Evolutionary conservation across 2,113 vertebrate genomes (phyloP).

Genomic region (Rhynchopsitta pachyrhyncha): DNA sequence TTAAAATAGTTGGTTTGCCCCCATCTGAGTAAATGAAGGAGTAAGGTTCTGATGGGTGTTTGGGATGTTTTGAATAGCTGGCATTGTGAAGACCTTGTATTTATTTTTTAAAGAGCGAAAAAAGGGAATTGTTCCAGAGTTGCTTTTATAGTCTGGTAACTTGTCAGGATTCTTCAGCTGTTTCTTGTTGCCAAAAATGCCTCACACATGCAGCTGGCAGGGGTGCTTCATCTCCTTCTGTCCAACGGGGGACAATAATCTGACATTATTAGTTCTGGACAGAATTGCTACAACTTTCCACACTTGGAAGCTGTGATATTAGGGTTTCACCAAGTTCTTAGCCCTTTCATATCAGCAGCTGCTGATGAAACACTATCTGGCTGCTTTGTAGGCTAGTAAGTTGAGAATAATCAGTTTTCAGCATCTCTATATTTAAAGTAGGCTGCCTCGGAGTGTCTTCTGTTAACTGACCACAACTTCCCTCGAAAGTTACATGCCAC

Average conservation of each 20-base stretch:
- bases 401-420: constrained; percentile 34
- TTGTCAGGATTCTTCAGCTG: neutral
- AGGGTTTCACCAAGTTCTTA: neutral
- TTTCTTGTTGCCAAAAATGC: neutral
- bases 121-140: neutral
- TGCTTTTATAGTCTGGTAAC: neutral
- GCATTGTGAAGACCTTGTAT: neutral
- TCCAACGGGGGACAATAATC: neutral
- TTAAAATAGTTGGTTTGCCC: neutral
- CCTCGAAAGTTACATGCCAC: constrained; percentile 30
- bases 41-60: neutral
- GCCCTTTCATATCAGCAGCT: neutral
- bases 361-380: neutral
- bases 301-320: neutral
- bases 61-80: neutral
- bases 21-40: neutral
- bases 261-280: neutral
- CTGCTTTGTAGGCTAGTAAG: neutral
- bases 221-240: neutral
- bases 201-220: neutral
- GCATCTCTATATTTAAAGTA: constrained; percentile 59
- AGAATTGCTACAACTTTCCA: neutral
- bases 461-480: constrained; percentile 59
- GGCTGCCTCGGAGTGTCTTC: neutral
- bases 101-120: neutral